Evolutionary conservation across 2,888 invertebrate species (phyloP), one percentile per base, ranked within the genome.

Genomic region (Stramonita haemastoma): DNA sequence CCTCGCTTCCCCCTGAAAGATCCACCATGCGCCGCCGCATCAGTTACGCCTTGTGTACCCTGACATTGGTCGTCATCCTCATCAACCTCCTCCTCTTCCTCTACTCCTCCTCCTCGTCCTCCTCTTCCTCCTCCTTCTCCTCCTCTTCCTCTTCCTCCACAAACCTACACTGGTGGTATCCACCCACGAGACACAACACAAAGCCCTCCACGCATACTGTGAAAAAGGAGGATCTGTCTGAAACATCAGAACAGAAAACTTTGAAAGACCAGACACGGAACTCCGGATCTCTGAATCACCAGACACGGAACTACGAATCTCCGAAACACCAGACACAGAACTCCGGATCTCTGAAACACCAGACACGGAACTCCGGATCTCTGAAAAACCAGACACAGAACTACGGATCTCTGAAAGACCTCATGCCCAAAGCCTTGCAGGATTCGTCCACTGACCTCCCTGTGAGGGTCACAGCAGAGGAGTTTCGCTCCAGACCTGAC

Each of bases 381-480:
- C 34, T 19, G 2, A 84, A 26, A 36, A 2, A 46, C 19, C 87
- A n/a, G 56, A 32, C 46, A 46, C 15, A 2, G 46, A 46, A 46
- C 46, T 29, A 32, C 85, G 46, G 73, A 32, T 73, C 89, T 19
- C 85, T n/a, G 5, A 22, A 85, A 56, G 89, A 89, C 46, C 85
- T 89, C 73, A 89, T 89, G 89, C 89, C 89, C 17, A 29, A 70
- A 46, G 36, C 34, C 11, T 32, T 89, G 26, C 85, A 85, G 6
- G 56, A 73, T 22, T 0, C 56, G 11, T 36, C 89, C 1, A 4
- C 19, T 15, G 66, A 32, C 26, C 56, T 89, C 0, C 89, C 89
- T 26, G 89, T 89, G 32, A 77, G 29, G 26, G n/a, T 89, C 11
- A 85, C 56, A 22, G 89, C 89, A 29, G 85, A 85, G 32, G 89